A percentile compares a stretch with the other conserved stretches of the same genome.
These are phyloP conservation scores for Drosophila multiciliata DNA, from an alignment of 2,888 invertebrate species.

Conservation along the genomic window DNA sequence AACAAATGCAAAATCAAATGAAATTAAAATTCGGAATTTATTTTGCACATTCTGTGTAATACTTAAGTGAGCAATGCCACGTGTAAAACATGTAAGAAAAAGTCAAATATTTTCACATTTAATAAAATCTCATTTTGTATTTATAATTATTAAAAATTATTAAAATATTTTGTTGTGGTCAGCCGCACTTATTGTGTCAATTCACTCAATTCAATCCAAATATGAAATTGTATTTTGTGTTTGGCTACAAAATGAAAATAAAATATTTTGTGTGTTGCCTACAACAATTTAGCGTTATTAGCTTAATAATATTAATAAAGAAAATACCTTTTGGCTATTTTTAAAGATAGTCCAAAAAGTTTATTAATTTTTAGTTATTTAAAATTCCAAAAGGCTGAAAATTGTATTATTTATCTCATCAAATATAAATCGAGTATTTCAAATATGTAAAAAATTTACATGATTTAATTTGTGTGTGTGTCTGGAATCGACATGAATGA, in stretches of 20 bases:
- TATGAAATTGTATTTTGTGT: neutral
- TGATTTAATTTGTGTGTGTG: neutral
- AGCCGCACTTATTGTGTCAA: neutral
- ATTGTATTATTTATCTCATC: neutral
- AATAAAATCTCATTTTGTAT: constrained; percentile 31
- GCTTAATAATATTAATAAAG: no score
- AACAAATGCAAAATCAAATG: constrained; percentile 21
- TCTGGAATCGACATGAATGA: neutral
- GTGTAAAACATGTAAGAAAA: constrained; percentile 34
- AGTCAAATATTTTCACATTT: constrained; percentile 30
- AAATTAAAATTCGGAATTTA: constrained; percentile 25
- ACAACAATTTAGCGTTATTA: no score
- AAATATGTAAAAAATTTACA: neutral
- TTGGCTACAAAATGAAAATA: neutral
- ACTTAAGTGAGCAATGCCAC: constrained; percentile 28
- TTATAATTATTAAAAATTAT: constrained; percentile 15
- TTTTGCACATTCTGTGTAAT: constrained; percentile 34
- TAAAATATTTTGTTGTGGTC: constrained; percentile 14
- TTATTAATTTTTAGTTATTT: neutral
- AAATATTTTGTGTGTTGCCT: no score
- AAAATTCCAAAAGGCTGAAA: neutral
- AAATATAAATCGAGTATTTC: neutral
- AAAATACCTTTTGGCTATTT: neutral
- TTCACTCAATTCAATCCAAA: neutral
- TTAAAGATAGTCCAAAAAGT: neutral